phyloP scores from a whole-genome alignment of 2,113 vertebrate genomes.

The Melierax canorus region DNA sequence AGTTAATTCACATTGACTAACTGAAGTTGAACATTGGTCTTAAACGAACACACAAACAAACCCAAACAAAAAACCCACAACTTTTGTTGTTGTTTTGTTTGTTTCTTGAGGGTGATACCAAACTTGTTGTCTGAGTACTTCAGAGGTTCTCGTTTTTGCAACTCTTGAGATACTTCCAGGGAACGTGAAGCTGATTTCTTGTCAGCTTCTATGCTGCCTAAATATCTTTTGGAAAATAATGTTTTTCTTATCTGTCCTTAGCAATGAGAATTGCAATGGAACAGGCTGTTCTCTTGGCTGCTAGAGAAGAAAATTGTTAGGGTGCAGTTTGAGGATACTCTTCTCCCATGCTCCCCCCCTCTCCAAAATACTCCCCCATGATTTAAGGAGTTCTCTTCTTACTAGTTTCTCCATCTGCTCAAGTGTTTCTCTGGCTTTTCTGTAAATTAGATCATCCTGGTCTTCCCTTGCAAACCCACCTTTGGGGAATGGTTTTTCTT shows the following conservation, averaged over 20 bases:
- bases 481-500: not conserved
- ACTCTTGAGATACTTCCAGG: not conserved
- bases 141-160: not conserved
- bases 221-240: not conserved
- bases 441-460: not conserved
- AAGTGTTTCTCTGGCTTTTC: not conserved
- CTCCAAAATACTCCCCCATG: not conserved
- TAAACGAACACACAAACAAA: not conserved
- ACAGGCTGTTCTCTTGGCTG: not conserved
- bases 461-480: not conserved
- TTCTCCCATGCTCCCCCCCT: not conserved
- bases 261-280: not conserved
- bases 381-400: not conserved
- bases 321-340: not conserved
- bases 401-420: not conserved
- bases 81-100: not conserved
- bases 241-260: not conserved
- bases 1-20: not conserved
- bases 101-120: not conserved
- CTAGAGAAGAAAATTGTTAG: not conserved
- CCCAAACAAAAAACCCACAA: not conserved
- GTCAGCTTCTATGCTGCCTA: not conserved
- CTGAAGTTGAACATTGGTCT: not conserved
- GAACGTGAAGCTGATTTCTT: not conserved
- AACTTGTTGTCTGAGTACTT: not conserved